A percentile compares a stretch with the other conserved stretches of the same genome.
phyloP scores from a whole-genome alignment of 2,888 invertebrate species.

The Drosophila silvestris region DNA sequence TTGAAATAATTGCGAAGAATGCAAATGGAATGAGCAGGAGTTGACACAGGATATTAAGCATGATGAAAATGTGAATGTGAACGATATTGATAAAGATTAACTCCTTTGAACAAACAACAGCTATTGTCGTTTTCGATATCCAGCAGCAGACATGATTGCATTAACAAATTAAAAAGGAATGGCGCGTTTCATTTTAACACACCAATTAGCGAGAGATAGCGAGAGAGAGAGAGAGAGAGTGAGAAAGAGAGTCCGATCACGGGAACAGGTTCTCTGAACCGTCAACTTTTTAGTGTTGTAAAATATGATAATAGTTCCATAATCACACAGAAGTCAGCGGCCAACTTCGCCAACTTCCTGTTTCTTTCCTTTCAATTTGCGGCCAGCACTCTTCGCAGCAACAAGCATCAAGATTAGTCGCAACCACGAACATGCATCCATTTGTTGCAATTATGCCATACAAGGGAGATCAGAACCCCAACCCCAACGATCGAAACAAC shows the following conservation, averaged over 20 bases:
- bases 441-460: background rate
- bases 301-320: background rate
- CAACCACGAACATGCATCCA: background rate
- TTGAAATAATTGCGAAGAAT: conserved; percentile 81
- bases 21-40: conserved; percentile 75
- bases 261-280: background rate
- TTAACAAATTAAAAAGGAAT: background rate
- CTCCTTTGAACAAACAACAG: background rate
- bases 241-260: background rate
- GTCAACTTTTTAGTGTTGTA: background rate
- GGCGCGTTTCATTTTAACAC: background rate
- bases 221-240: background rate
- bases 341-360: background rate
- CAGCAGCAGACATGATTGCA: background rate
- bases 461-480: background rate
- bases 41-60: conserved; percentile 78
- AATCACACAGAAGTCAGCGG: background rate
- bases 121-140: background rate
- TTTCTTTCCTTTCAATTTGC: background rate
- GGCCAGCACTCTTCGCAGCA: background rate
- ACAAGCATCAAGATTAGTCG: background rate
- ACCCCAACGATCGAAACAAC: fast-evolving
- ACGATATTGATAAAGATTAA: conserved; percentile 3
- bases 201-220: background rate
- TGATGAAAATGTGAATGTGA: conserved; percentile 27